Base-by-base conservation (phyloP, 2,113 vertebrate genomes). In the human region DNA sequence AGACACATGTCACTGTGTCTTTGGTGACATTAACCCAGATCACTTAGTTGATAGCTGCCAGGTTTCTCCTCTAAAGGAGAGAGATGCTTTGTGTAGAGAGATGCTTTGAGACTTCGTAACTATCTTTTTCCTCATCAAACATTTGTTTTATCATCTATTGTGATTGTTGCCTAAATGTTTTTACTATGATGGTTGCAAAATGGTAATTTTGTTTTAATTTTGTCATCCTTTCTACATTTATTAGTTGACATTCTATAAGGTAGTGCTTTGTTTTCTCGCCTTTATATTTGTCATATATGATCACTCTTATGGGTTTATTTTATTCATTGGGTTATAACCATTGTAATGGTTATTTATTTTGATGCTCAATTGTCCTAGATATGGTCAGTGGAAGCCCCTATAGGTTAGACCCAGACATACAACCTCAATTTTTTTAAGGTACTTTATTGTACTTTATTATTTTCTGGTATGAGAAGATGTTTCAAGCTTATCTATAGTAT, bases 271-370 rank as follows among this genome's bases (percentile, higher is more conserved):
- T 27, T 30, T 78, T 90, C 57, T 83, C 14, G 14, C 55, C 14
- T 59, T 59, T 59, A 59, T 83, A n/a, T 82, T 40, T 55, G 40
- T 84, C 84, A 66, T 22, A 13, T 73, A 27, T 80, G n/a, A 45
- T 83, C 66, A 76, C n/a, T 95, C 43, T 78, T 95, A 38, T 32
- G 9, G 80, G 57, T 83, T 90, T 84, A 84, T 45, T 76, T 90
- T 64, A 55, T 84, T 72, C 17, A 6, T 72, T 52, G 43, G 14
- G 43, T 87, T 80, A 80, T 88, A 75, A 22, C 32, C 68, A 27
- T 72, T 38, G 55, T n/a, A 78, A 66, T 78, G 17, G 35, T n/a
- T 70, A 70, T 66, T n/a, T 70, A 70, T 66, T 45, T 80, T 70
- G 64, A 72, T 88, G 25, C 17, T 72, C 40, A 70, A n/a, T 59